Percentiles rank a stretch among this genome's conserved stretches.
Evolutionary conservation across 1,140 invertebrate genomes (phyloP).

Genomic region (Lucilia sericata): DNA sequence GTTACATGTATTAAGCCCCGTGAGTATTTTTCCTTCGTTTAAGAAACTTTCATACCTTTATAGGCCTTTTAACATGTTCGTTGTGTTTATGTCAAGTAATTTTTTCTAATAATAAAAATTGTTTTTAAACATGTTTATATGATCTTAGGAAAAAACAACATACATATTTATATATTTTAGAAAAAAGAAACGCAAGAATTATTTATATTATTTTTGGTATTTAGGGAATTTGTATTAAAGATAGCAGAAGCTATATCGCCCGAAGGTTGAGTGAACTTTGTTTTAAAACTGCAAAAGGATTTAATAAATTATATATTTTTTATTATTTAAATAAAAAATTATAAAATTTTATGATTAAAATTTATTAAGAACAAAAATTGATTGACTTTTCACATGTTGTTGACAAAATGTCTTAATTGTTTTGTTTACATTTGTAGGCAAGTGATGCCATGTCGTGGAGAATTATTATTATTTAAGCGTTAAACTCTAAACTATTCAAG

Average conservation of each 20-base stretch:
- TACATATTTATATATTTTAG: background rate
- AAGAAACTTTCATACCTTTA: background rate
- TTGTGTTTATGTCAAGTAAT: conserved; percentile 5
- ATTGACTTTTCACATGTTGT: too few relatives aligned
- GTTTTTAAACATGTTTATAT: conserved; percentile 4
- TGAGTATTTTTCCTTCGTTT: background rate
- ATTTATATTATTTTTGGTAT: conserved; percentile 22
- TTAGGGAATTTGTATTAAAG: background rate
- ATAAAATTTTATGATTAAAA: too few relatives aligned
- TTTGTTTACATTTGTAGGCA: too few relatives aligned
- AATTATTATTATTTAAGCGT: too few relatives aligned
- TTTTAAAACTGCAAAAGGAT: too few relatives aligned
- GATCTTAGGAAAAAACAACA: background rate
- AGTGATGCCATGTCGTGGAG: too few relatives aligned
- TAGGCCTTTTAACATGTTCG: background rate
- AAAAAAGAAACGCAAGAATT: background rate
- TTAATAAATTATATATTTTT: too few relatives aligned
- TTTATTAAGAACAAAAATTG: too few relatives aligned
- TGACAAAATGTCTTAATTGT: too few relatives aligned
- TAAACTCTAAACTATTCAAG: too few relatives aligned
- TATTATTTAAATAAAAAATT: too few relatives aligned
- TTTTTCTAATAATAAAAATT: conserved; percentile 41
- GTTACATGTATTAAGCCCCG: background rate
- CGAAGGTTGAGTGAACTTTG: conserved; percentile 2
- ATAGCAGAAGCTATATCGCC: background rate